Base-by-base conservation (phyloP, 2,797 vertebrate species). In the Pangasius macronema region DNA sequence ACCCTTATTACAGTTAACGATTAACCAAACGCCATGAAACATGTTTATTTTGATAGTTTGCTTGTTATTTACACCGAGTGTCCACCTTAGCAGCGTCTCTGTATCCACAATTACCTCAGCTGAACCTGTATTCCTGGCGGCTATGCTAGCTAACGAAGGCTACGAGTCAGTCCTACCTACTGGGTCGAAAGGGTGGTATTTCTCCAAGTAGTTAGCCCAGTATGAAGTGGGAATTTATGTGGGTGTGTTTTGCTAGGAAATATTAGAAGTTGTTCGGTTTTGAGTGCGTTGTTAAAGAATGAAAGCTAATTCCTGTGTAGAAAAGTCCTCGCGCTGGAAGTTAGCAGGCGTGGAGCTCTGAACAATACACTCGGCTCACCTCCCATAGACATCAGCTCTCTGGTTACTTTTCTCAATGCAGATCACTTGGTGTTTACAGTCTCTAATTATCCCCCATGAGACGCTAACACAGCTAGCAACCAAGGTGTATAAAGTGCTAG, bases 271-370 rank as follows among this genome's bases (percentile, higher is more conserved):
- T 42, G 57, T 63, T 82, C 3, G 24, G 61, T 49, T 83, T 51
- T 0, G 6, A 46, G 36, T 13, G 77, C 39, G 13, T 39, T 39
- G 33, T 22, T 39, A 27, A 27, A 24, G 39, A 27, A 24, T 80
- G 53, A 14, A 51, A 7, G 67, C 18, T 20, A 73, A 5, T 24
- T 33, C 0, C 30, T 16, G 22, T 61, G 36, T 49, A 53, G 72
- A 36, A 53, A 87, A 83, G 82, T 63, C 72, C 46, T 24, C 11
- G 57, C 27, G 63, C 65, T 77, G 87, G 46, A 88, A 88, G 83
- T 88, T 88, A 76, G 87, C 87, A 85, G 87, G 87, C 76, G 83
- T 85, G 77, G 75, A 85, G 67, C 65, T 81, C 22, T 59, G 46
- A 86, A 86, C 87, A 88, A 88, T 83, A 83, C 53, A 61, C 68